Percentiles rank a stretch among this genome's conserved stretches.
Evolutionary conservation across 2,888 invertebrate genomes (phyloP).

Genomic region (Xanthorhoe spadicearia): DNA sequence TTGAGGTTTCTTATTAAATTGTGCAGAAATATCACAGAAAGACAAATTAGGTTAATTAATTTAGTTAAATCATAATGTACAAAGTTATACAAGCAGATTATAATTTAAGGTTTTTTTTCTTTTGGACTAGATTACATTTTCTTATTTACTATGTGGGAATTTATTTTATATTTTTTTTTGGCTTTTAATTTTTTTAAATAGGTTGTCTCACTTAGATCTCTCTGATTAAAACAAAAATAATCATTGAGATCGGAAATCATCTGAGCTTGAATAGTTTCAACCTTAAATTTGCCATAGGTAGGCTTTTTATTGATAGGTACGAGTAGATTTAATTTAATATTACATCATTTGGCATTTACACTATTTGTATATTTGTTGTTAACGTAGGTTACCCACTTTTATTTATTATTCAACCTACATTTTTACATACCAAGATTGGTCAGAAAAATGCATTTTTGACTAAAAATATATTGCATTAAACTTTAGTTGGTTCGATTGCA

Average conservation of each 20-base stretch:
- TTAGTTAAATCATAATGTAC: conserved; percentile 70
- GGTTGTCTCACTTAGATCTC: not conserved
- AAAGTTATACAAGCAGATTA: conserved; percentile 69
- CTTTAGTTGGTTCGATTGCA: conserved; percentile 49
- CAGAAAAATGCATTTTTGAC: conserved; percentile 13
- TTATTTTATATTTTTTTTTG: not conserved
- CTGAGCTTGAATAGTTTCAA: not conserved
- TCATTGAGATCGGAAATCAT: not conserved
- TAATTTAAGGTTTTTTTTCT: not conserved
- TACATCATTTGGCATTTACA: not conserved
- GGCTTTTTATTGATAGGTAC: too few species aligned
- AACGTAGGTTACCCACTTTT: not conserved
- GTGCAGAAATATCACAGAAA: conserved; percentile 37
- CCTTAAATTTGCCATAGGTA: too few species aligned
- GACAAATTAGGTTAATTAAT: conserved; percentile 53
- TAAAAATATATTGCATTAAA: conserved; percentile 23
- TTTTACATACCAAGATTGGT: conserved; percentile 8
- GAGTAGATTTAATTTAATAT: not conserved
- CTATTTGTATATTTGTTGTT: conserved; percentile 43
- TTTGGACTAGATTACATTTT: not conserved
- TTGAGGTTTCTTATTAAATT: conserved; percentile 16
- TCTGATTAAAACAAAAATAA: not conserved
- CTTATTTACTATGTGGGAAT: not conserved
- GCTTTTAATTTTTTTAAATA: too few species aligned
- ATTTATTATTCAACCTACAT: not conserved